Evolutionary conservation across 92 coral and sea anemone genomes (phyloP).

Genomic region (Scolanthus callimorphus): DNA sequence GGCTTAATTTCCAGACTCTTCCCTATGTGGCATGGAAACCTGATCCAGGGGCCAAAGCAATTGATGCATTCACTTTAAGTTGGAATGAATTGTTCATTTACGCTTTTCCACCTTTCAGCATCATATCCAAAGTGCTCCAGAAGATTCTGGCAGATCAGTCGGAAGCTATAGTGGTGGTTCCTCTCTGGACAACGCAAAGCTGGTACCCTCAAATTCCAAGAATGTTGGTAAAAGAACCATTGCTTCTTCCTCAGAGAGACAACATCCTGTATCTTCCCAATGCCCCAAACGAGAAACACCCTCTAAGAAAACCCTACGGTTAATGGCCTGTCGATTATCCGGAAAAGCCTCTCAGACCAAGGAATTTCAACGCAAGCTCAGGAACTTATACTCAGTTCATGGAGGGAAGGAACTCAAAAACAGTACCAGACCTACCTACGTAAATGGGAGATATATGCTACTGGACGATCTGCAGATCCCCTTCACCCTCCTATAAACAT

Average conservation of each 20-base stretch:
- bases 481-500: conserved; percentile 19
- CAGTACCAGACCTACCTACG: conserved; percentile 34
- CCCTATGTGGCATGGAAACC: conserved; percentile 40
- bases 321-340: conserved; percentile 1
- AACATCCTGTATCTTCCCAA: conserved; percentile 36
- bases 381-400: conserved; percentile 41
- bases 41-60: conserved; percentile 46
- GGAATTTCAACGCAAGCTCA: conserved; percentile 49
- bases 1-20: conserved; percentile 29
- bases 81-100: conserved; percentile 1
- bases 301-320: conserved; percentile 13
- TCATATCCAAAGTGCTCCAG: conserved; percentile 25
- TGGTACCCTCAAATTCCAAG: conserved; percentile 58
- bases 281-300: conserved; percentile 29
- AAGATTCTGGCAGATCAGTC: conserved; percentile 30
- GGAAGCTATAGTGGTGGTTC: conserved; percentile 33
- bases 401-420: conserved; percentile 39
- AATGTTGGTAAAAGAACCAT: conserved; percentile 25
- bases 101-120: conserved; percentile 32
- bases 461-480: conserved; percentile 39
- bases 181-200: conserved; percentile 51
- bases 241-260: conserved; percentile 19
- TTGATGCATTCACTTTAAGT: conserved; percentile 41
- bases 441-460: conserved; percentile 42
- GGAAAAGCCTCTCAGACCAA: not conserved